phyloP scores from a whole-genome alignment of 2,113 vertebrate genomes.

The Ctenodactylus gundi region DNA sequence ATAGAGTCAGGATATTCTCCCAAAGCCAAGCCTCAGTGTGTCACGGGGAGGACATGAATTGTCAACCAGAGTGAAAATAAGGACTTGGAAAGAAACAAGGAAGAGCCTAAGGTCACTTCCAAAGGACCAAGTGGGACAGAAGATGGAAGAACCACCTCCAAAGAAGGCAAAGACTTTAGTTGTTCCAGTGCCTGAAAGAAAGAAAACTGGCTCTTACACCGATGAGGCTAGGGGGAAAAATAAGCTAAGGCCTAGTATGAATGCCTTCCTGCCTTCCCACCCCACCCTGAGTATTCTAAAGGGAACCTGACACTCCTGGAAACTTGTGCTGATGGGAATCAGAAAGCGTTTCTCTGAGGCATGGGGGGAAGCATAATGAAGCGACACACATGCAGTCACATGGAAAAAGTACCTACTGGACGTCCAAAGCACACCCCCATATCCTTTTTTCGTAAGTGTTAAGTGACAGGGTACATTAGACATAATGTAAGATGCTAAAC shows the following conservation, averaged over 20 bases:
- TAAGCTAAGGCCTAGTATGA: background rate
- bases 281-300: accelerated
- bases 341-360: background rate
- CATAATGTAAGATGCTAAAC: background rate
- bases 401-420: background rate
- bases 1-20: background rate
- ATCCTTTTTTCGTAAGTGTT: background rate
- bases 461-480: background rate
- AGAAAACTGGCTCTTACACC: background rate
- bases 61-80: accelerated
- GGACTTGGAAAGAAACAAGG: background rate
- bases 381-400: background rate
- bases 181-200: background rate
- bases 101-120: background rate
- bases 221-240: background rate
- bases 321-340: background rate
- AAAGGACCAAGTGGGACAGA: accelerated
- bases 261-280: background rate
- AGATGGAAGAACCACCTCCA: background rate
- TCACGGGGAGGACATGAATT: background rate
- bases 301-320: background rate
- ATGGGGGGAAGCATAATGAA: background rate
- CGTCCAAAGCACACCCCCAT: background rate
- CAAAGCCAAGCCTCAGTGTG: background rate
- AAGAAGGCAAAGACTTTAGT: background rate